Conservation (phyloP, 2,797 vertebrate species). For the Halcyon smyrnensis region DNA sequence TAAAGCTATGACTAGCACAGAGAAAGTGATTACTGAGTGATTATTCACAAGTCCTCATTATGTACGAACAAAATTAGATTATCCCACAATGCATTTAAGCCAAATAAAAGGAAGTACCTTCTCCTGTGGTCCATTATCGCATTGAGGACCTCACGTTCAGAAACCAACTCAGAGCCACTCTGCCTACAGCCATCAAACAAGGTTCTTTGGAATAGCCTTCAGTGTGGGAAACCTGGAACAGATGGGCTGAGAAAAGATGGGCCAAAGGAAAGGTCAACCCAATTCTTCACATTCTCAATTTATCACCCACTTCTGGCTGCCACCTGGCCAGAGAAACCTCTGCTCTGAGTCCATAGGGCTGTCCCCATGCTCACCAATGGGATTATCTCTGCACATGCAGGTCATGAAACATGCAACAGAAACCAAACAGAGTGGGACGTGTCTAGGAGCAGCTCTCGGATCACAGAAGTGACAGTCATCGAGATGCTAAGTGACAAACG, state of each 20-base stretch:
- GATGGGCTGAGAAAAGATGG: not conserved
- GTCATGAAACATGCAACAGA: rapidly evolving
- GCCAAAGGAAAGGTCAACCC: not conserved
- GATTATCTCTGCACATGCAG: not conserved
- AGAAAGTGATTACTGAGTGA: slow-evolving; percentile 7
- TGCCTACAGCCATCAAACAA: not conserved
- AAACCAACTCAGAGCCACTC: not conserved
- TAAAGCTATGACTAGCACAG: not conserved
- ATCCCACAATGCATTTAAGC: not conserved
- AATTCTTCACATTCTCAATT: not conserved
- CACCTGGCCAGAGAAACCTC: not conserved
- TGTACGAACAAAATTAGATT: slow-evolving; percentile 19
- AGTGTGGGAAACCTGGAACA: not conserved
- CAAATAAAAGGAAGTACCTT: slow-evolving; percentile 32
- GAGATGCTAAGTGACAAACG: slow-evolving; percentile 29
- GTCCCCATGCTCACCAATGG: rapidly evolving
- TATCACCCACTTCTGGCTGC: not conserved
- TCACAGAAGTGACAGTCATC: slow-evolving; percentile 15
- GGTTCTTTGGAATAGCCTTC: not conserved
- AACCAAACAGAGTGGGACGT: not conserved
- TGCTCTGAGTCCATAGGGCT: not conserved
- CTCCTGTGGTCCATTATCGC: not conserved
- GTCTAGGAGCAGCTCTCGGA: not conserved
- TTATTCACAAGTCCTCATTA: slow-evolving; percentile 38
- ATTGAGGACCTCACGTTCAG: not conserved